Evolutionary conservation across 2,888 invertebrate genomes (phyloP).

Genomic region (Calliphora vomitoria): DNA sequence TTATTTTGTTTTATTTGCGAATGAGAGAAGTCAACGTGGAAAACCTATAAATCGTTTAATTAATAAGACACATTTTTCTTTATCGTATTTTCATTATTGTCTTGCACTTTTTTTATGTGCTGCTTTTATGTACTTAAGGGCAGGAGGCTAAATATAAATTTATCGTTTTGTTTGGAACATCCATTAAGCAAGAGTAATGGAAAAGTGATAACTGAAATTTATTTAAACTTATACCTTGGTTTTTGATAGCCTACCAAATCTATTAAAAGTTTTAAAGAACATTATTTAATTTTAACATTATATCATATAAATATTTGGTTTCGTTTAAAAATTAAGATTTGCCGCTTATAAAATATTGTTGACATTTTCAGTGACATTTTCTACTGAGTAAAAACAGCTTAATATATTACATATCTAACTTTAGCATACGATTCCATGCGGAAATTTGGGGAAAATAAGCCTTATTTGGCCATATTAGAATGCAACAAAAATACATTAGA

Average conservation of each 20-base stretch:
- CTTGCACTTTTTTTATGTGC: background rate
- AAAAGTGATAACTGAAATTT: slow-evolving; percentile 25
- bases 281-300: too few relatives aligned
- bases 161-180: slow-evolving; percentile 1
- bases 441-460: too few relatives aligned
- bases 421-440: too few relatives aligned
- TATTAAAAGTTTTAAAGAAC: background rate
- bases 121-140: background rate
- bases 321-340: too few relatives aligned
- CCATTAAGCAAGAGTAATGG: background rate
- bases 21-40: slow-evolving; percentile 5
- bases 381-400: too few relatives aligned
- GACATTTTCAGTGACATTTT: too few relatives aligned
- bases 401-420: too few relatives aligned
- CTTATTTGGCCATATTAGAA: too few relatives aligned
- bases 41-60: slow-evolving; percentile 55
- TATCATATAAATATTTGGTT: background rate
- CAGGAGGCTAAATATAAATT: slow-evolving; percentile 29
- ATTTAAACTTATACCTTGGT: background rate
- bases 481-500: too few relatives aligned
- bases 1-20: background rate
- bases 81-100: slow-evolving; percentile 13
- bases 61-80: slow-evolving; percentile 44
- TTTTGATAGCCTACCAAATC: background rate
- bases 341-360: too few relatives aligned